Evolutionary conservation across 2,113 vertebrate genomes (phyloP).

Genomic region (Eretmochelys imbricata): DNA sequence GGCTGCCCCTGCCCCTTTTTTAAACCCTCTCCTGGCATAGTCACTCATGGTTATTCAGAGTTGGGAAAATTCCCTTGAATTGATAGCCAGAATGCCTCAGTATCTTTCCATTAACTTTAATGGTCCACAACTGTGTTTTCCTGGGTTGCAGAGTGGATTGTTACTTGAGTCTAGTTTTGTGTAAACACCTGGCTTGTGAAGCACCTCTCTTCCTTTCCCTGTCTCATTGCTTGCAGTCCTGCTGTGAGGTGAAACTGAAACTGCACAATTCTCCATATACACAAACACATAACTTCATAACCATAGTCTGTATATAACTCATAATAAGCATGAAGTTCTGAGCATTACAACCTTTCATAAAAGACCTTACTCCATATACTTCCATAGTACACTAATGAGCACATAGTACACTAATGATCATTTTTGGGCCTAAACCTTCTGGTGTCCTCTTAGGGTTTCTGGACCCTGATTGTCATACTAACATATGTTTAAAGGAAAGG

Average conservation of each 20-base stretch:
- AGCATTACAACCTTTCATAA: neutral
- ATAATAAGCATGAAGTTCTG: neutral
- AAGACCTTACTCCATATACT: neutral
- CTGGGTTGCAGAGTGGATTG: neutral
- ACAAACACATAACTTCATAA: neutral
- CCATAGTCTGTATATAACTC: neutral
- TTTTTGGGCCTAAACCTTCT: neutral
- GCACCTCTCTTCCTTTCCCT: neutral
- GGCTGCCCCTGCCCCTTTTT: too few species aligned
- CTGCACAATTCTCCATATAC: neutral
- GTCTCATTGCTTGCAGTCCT: neutral
- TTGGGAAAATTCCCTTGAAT: too few species aligned
- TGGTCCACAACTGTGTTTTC: neutral
- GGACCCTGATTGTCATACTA: neutral
- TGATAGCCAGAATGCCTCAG: too few species aligned
- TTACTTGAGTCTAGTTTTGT: neutral
- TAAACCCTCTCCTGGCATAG: too few species aligned
- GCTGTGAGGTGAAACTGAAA: neutral
- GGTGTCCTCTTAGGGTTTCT: neutral
- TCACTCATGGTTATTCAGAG: too few species aligned
- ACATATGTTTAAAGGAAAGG: neutral
- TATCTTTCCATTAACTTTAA: neutral
- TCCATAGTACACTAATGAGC: neutral
- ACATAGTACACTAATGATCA: neutral
- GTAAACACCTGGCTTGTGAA: neutral